Conservation (phyloP, 2,113 vertebrate species). For the Sminthopsis crassicaudata region DNA sequence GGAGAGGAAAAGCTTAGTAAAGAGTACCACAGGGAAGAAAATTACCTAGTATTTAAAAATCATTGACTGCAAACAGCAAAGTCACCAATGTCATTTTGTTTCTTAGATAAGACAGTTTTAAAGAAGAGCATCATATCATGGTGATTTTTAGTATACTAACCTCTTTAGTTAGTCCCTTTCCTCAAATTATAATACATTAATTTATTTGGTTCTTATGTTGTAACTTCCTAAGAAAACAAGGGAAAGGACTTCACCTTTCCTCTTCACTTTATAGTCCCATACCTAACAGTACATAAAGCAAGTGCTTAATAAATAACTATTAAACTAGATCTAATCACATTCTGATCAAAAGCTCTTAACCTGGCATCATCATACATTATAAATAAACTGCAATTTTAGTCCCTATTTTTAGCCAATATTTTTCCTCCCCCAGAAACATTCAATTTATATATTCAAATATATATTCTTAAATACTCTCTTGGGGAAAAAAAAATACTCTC, state of each 20-base stretch:
- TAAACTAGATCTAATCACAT: not conserved
- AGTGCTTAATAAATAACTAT: not conserved
- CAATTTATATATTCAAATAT: not conserved
- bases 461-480: not conserved
- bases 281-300: not conserved
- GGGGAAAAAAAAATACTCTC: not conserved
- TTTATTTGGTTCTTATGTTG: not conserved
- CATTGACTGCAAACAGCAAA: slow-evolving; percentile 25
- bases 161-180: not conserved
- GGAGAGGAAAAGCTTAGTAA: slow-evolving; percentile 9
- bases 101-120: slow-evolving; percentile 12
- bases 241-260: not conserved
- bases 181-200: not conserved
- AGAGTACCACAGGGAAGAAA: not conserved
- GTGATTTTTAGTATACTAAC: not conserved
- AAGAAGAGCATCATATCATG: slow-evolving; percentile 41
- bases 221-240: not conserved
- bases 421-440: slow-evolving; percentile 18
- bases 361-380: slow-evolving; percentile 13
- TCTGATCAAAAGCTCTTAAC: not conserved
- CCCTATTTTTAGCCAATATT: not conserved
- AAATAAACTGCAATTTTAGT: not conserved
- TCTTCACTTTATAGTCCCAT: not conserved
- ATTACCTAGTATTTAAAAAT: slow-evolving; percentile 5
- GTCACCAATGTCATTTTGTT: not conserved